Percentiles rank a stretch among this genome's conserved stretches.
Evolutionary conservation across 1,140 invertebrate species (phyloP).

Genomic region (Sitobion miscanthi): DNA sequence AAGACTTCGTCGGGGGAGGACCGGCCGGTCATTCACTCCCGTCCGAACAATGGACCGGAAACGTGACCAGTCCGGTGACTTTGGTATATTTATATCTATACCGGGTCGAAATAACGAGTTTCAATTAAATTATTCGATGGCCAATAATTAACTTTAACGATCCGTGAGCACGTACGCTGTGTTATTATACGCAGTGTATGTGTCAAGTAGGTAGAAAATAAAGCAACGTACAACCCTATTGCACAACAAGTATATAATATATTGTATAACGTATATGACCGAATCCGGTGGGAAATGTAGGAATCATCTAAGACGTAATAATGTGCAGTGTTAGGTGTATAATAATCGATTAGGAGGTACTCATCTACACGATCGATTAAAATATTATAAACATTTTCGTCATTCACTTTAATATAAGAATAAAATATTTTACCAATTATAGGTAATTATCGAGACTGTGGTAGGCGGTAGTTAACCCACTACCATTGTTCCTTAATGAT

Average conservation of each 20-base stretch:
- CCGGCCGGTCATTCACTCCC: not conserved
- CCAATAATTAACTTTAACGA: not conserved
- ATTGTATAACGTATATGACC: not conserved
- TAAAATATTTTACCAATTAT: no score
- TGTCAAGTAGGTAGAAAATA: not conserved
- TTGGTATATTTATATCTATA: not conserved
- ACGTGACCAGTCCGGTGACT: not conserved
- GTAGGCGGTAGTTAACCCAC: no score
- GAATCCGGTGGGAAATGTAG: not conserved
- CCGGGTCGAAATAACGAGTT: not conserved
- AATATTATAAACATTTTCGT: not conserved
- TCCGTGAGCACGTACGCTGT: not conserved
- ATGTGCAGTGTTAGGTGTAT: not conserved
- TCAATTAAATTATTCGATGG: conserved; percentile 9
- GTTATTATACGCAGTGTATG: not conserved
- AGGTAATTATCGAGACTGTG: no score
- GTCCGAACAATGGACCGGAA: not conserved
- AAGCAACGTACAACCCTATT: not conserved
- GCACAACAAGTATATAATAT: not conserved
- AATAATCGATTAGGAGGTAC: not conserved
- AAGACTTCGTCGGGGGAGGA: not conserved
- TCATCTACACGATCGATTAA: not conserved
- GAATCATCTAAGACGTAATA: not conserved
- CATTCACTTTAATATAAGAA: no score
- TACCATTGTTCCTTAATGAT: not conserved